phyloP scores from a whole-genome alignment of 64 coral and sea anemone species.

The Dendronephthya gigantea region DNA sequence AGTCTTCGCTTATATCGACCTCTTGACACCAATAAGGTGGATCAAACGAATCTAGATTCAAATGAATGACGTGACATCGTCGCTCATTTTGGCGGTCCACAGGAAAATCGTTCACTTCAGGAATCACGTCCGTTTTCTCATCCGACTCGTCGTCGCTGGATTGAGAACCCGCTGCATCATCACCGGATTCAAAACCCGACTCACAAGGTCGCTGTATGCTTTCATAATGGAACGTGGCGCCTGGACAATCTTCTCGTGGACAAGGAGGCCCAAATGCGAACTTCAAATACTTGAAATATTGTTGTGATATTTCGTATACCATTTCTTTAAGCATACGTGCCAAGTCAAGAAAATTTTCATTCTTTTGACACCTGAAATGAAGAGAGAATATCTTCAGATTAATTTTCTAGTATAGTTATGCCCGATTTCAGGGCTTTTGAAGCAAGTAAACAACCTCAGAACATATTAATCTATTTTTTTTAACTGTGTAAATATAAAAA shows the following conservation, averaged over 20 bases:
- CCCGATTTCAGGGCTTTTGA: too few species aligned
- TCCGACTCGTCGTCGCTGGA: neutral
- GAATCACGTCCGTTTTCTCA: neutral
- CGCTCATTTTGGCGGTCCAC: neutral
- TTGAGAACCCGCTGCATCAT: too few species aligned
- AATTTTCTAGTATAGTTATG: too few species aligned
- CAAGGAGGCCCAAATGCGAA: neutral
- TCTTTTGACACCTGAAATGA: neutral
- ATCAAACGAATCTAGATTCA: neutral
- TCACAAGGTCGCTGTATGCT: conserved; percentile 3
- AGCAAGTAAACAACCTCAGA: too few species aligned
- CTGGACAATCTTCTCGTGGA: neutral
- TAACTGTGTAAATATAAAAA: too few species aligned
- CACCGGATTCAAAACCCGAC: neutral
- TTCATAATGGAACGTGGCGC: neutral
- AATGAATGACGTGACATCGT: neutral
- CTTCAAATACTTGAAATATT: conserved; percentile 18
- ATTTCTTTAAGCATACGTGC: neutral
- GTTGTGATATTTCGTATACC: neutral
- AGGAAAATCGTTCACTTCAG: neutral
- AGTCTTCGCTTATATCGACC: neutral
- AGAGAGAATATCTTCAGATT: neutral
- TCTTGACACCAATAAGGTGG: conserved; percentile 1
- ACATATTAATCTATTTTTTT: too few species aligned
- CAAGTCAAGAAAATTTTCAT: neutral